Percentiles rank a stretch among this genome's conserved stretches.
phyloP scores from a whole-genome alignment of 2,113 vertebrate genomes.

The Erythrolamprus reginae region DNA sequence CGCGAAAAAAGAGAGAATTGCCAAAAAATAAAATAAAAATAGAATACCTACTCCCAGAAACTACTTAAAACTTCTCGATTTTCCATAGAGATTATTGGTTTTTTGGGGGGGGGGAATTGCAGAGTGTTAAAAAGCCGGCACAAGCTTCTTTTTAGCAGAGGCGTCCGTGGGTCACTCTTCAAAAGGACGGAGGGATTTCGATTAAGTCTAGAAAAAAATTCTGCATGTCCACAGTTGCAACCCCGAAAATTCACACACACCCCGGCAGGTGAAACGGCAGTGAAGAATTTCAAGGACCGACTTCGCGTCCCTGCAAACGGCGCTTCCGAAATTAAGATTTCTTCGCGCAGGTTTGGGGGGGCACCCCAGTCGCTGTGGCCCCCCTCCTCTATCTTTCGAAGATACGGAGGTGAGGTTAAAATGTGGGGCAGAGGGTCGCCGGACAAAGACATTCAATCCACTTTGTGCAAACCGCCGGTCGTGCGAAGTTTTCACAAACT shows the following conservation, averaged over 20 bases:
- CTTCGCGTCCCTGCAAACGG: no score
- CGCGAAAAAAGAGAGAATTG: neutral
- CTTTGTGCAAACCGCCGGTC: conserved; percentile 50
- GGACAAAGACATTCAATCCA: neutral
- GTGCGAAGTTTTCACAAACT: conserved; percentile 25
- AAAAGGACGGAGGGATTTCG: neutral
- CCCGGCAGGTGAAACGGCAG: neutral
- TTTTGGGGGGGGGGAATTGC: no score
- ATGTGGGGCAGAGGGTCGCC: neutral
- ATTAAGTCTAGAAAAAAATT: neutral
- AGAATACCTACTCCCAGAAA: neutral
- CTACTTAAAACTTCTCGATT: neutral
- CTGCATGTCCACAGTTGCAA: neutral
- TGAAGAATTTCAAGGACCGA: neutral
- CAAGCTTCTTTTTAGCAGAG: neutral
- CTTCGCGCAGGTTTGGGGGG: neutral
- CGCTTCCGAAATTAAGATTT: neutral
- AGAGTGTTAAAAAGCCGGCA: neutral
- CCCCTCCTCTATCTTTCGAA: neutral
- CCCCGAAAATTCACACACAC: neutral
- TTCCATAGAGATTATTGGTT: neutral
- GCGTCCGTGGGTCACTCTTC: neutral
- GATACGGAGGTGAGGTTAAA: neutral
- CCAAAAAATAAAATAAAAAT: no score
- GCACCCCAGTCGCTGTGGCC: neutral